phyloP scores from a whole-genome alignment of 64 coral and sea anemone species.

The Actinia equina region DNA sequence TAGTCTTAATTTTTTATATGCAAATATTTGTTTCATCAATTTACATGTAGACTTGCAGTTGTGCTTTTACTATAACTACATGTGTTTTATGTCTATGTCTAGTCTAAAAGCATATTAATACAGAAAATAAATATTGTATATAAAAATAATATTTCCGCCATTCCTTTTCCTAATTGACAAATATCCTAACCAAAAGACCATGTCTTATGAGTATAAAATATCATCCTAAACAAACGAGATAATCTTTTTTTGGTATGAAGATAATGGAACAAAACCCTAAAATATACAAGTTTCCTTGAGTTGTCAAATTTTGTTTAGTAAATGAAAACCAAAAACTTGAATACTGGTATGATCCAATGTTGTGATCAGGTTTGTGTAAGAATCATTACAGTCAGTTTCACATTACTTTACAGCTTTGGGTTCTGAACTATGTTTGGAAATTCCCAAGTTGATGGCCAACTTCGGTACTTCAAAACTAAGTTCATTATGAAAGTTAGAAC shows the following conservation, averaged over 20 bases:
- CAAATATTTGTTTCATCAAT: no score
- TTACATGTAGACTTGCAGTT: no score
- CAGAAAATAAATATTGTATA: neutral
- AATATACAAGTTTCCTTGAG: neutral
- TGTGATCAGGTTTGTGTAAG: neutral
- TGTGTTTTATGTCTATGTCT: no score
- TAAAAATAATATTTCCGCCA: neutral
- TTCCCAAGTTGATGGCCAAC: no score
- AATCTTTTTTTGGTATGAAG: neutral
- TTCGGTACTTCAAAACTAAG: no score
- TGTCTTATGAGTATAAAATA: neutral
- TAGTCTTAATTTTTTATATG: no score
- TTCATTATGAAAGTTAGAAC: no score
- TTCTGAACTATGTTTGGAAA: no score
- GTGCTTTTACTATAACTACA: no score
- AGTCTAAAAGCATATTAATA: neutral
- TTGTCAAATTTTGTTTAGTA: neutral
- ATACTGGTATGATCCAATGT: neutral
- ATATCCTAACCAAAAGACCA: neutral
- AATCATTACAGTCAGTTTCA: neutral
- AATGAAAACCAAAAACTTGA: constrained; percentile 8
- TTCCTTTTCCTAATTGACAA: neutral
- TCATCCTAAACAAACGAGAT: neutral
- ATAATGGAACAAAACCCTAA: neutral
- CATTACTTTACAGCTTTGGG: no score